These are phyloP conservation scores for Pseudococcus jackbeardsleyi DNA, from an alignment of 2,888 invertebrate genomes.

Conservation along the genomic window DNA sequence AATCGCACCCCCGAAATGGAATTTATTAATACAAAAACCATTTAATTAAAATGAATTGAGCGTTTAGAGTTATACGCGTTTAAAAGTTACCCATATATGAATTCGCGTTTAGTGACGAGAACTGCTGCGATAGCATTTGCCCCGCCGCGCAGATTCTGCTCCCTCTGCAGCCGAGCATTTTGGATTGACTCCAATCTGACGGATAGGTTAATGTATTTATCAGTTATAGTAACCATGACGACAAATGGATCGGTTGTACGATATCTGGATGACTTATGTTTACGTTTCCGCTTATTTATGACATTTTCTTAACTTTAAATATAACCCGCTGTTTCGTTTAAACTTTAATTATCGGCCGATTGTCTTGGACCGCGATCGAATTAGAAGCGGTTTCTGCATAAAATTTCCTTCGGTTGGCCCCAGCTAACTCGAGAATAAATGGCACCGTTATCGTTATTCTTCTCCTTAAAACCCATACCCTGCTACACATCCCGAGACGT, in stretches of 20 bases:
- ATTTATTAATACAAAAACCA: conserved; percentile 35
- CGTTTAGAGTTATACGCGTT: conserved; percentile 24
- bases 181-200: conserved; percentile 54
- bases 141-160: neutral
- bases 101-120: neutral
- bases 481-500: neutral
- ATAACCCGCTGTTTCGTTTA: conserved; percentile 46
- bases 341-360: conserved; percentile 46
- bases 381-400: neutral
- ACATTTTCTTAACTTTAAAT: conserved; percentile 48
- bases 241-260: conserved; percentile 44
- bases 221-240: conserved; percentile 53
- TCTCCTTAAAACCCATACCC: neutral
- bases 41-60: conserved; percentile 41
- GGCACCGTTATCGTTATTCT: neutral
- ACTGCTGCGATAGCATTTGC: conserved; percentile 5
- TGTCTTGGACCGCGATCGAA: conserved; percentile 19
- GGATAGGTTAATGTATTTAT: conserved; percentile 54
- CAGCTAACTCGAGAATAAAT: neutral
- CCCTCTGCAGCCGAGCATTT: neutral
- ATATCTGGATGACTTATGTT: conserved; percentile 53
- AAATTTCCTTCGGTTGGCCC: neutral
- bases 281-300: conserved; percentile 49
- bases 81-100: neutral
- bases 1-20: conserved; percentile 1